Percentiles rank a stretch among this genome's conserved stretches.
Evolutionary conservation across 2,113 vertebrate species (phyloP).

Genomic region (Charina bottae): DNA sequence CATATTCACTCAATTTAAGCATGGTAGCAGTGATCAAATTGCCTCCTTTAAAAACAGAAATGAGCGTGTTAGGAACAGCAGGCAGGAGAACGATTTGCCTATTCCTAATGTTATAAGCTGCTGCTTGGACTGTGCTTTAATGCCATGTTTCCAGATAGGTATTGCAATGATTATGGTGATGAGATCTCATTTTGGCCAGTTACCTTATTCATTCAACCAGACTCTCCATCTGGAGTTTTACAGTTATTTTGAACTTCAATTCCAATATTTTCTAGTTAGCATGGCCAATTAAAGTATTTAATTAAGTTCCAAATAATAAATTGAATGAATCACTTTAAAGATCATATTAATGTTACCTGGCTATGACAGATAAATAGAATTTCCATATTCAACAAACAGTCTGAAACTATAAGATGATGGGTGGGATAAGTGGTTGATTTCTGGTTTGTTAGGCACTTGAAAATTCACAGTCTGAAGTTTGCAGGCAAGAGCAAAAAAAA

Average conservation of each 20-base stretch:
- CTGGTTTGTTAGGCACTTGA: background rate
- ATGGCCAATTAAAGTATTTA: background rate
- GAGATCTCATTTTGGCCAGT: background rate
- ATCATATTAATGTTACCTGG: background rate
- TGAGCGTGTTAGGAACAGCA: background rate
- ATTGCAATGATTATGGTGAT: background rate
- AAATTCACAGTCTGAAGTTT: background rate
- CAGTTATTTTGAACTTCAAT: background rate
- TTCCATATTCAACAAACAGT: background rate
- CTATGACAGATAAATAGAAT: background rate
- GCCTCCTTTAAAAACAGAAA: background rate
- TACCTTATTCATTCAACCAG: background rate
- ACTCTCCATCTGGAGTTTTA: background rate
- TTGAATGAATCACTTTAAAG: background rate
- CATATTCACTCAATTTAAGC: background rate
- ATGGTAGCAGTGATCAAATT: background rate
- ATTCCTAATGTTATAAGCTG: background rate
- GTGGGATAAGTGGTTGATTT: background rate
- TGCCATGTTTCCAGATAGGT: background rate
- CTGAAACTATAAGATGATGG: background rate
- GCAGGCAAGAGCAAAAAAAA: background rate
- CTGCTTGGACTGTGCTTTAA: background rate
- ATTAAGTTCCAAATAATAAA: background rate
- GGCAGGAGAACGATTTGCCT: background rate
- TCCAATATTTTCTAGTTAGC: background rate